phyloP scores from a whole-genome alignment of 2,888 invertebrate species.

The Phengaris alcon region DNA sequence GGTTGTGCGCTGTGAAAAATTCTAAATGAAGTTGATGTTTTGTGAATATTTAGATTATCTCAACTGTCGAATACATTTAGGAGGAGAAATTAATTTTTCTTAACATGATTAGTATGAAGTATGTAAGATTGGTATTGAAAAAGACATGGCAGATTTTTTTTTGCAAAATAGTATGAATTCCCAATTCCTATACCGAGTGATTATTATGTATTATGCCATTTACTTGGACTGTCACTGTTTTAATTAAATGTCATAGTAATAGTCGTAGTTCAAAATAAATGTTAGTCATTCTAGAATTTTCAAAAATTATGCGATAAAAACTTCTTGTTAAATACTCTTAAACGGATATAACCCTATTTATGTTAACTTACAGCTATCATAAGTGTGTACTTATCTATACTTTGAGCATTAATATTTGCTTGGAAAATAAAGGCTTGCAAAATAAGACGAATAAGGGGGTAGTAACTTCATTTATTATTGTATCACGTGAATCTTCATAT shows the following conservation, averaged over 20 bases:
- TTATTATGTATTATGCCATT: too few species aligned
- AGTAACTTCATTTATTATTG: neutral
- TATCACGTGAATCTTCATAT: neutral
- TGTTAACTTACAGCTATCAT: neutral
- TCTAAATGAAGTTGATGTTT: slow-evolving; percentile 25
- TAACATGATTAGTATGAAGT: neutral
- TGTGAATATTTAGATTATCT: slow-evolving; percentile 11
- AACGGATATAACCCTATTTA: neutral
- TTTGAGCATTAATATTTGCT: neutral
- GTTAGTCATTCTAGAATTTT: too few species aligned
- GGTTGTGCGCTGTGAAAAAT: slow-evolving; percentile 24
- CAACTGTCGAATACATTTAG: neutral
- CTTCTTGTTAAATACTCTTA: too few species aligned
- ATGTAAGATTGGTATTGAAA: too few species aligned
- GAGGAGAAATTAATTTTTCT: neutral
- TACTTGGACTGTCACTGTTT: too few species aligned
- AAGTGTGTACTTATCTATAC: neutral
- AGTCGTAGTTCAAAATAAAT: too few species aligned
- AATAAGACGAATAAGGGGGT: neutral
- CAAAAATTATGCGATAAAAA: neutral
- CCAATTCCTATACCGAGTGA: neutral
- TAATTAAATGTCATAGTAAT: too few species aligned
- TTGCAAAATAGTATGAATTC: neutral
- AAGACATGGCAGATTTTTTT: too few species aligned
- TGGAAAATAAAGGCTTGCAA: neutral